These are phyloP conservation scores for Aplysina aerophoba DNA, from an alignment of 37 sponge, comb jelly and placozoan species.

Conservation along the genomic window DNA sequence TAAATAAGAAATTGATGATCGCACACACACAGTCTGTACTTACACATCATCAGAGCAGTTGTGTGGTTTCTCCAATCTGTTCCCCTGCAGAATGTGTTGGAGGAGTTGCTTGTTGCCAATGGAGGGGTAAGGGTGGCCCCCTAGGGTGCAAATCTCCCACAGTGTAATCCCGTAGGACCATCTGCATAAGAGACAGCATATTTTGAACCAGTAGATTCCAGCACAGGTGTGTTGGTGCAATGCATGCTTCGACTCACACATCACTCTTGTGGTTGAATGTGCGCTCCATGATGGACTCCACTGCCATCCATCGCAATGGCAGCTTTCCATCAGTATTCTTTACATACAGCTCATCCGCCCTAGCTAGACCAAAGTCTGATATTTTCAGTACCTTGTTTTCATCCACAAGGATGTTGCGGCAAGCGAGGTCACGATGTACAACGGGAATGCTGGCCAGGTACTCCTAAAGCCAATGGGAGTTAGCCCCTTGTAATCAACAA, in stretches of 20 bases:
- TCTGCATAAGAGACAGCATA: slow-evolving; percentile 32
- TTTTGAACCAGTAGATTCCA: not conserved
- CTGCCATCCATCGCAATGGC: slow-evolving; percentile 84
- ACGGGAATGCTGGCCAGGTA: slow-evolving; percentile 30
- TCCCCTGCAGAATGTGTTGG: slow-evolving; percentile 43
- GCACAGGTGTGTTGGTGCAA: not conserved
- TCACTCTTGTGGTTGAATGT: slow-evolving; percentile 75
- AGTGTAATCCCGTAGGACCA: slow-evolving; percentile 78
- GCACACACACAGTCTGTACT: slow-evolving; percentile 10
- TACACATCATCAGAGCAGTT: slow-evolving; percentile 60
- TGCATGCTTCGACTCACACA: slow-evolving; percentile 59
- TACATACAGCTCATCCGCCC: slow-evolving; percentile 40
- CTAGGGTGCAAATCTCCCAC: slow-evolving; percentile 72
- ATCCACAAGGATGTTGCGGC: slow-evolving; percentile 43
- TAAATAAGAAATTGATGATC: too few relatives aligned
- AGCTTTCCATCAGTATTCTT: slow-evolving; percentile 56
- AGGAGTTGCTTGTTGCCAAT: slow-evolving; percentile 49
- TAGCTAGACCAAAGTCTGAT: slow-evolving; percentile 80
- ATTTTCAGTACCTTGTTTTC: slow-evolving; percentile 61
- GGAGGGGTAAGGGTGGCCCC: slow-evolving; percentile 43
- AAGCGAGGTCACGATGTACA: slow-evolving; percentile 27
- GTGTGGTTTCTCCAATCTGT: slow-evolving; percentile 52
- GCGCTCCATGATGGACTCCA: slow-evolving; percentile 65
- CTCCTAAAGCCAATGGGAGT: not conserved
- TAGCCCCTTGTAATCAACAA: not conserved